Evolutionary conservation across 2,113 vertebrate species (phyloP).

Genomic region (Phodopus roborovskii): DNA sequence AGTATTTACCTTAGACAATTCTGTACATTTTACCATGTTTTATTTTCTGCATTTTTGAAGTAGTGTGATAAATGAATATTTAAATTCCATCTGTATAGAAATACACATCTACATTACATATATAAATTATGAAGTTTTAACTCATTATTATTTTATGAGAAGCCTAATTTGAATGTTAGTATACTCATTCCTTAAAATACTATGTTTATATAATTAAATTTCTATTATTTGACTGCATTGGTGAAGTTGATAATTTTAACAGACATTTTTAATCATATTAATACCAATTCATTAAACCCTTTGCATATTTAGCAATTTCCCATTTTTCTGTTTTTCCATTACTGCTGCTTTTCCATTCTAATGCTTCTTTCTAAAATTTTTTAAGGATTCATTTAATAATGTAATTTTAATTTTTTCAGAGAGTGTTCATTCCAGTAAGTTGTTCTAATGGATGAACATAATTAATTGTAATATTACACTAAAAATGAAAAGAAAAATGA

Average conservation of each 20-base stretch:
- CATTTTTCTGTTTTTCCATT: neutral
- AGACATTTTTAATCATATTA: neutral
- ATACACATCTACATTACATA: neutral
- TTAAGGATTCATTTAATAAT: slow-evolving; percentile 43
- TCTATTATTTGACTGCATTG: neutral
- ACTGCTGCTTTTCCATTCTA: neutral
- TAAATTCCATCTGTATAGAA: neutral
- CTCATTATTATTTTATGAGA: neutral
- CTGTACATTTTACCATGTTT: neutral
- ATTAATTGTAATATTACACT: neutral
- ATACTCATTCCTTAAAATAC: neutral
- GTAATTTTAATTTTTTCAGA: slow-evolving; percentile 40
- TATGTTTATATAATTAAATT: neutral
- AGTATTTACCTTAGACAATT: neutral
- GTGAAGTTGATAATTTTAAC: neutral
- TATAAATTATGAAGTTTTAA: neutral
- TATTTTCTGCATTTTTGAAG: neutral
- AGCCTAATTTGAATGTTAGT: neutral
- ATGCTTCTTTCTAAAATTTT: neutral
- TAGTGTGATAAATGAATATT: neutral
- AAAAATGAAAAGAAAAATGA: neutral
- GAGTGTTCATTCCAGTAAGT: neutral
- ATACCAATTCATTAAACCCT: neutral
- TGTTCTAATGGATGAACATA: slow-evolving; percentile 12
- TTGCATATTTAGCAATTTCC: neutral